These are phyloP conservation scores for Ptilodon capucinus DNA, from an alignment of 2,888 invertebrate genomes.

Conservation along the genomic window DNA sequence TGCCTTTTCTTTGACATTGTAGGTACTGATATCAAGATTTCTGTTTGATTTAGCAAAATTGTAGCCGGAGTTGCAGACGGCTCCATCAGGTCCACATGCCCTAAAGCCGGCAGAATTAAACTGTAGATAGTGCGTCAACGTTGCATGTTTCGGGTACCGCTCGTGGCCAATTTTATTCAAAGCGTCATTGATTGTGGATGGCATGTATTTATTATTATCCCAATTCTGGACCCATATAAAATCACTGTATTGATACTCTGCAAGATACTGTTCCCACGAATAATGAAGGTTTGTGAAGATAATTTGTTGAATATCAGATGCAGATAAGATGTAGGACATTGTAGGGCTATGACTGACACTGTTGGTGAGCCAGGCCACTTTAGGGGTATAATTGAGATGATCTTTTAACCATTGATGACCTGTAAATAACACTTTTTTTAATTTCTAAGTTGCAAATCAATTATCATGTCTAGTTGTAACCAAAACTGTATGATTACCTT, in stretches of 20 bases:
- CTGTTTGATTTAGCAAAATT: conserved; percentile 89
- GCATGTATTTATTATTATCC: conserved; percentile 70
- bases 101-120: conserved; percentile 64
- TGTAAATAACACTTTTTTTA: conserved; percentile 48
- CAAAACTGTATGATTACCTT: conserved; percentile 89
- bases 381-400: conserved; percentile 90
- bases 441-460: not conserved
- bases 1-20: conserved; percentile 92
- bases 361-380: conserved; percentile 95
- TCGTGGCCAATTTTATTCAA: conserved; percentile 59
- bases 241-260: conserved; percentile 92
- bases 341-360: conserved; percentile 97
- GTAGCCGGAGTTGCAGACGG: conserved; percentile 52
- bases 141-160: conserved; percentile 57
- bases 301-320: conserved; percentile 90
- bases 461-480: no score
- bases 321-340: conserved; percentile 92
- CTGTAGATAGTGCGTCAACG: conserved; percentile 62
- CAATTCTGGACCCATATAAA: conserved; percentile 96
- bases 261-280: conserved; percentile 96
- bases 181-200: conserved; percentile 53
- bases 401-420: conserved; percentile 95
- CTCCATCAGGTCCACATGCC: conserved; percentile 63
- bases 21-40: conserved; percentile 89
- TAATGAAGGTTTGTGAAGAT: conserved; percentile 96